phyloP scores from a whole-genome alignment of 2,797 vertebrate species.

The Sebastes kiyomatsui region DNA sequence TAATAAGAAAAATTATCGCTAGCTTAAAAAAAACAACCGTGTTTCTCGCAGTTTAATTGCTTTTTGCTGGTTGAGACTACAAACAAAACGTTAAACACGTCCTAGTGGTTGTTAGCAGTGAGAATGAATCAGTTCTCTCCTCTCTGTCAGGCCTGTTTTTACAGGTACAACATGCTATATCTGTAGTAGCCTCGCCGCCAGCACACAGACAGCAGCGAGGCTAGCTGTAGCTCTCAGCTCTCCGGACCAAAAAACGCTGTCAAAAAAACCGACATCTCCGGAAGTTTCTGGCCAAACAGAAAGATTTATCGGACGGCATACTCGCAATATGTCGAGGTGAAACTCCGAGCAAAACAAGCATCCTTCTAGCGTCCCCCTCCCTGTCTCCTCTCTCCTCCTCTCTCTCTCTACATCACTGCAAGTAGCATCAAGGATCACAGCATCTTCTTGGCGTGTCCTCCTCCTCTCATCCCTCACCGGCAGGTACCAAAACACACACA shows the following conservation, averaged over 20 bases:
- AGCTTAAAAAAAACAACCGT: constrained; percentile 29
- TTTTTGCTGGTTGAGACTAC: background rate
- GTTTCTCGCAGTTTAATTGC: background rate
- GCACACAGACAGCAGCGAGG: constrained; percentile 69
- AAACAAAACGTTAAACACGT: constrained; percentile 11
- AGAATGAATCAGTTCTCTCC: constrained; percentile 9
- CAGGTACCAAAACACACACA: constrained; percentile 27
- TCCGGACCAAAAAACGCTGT: constrained; percentile 59
- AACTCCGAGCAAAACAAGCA: constrained; percentile 70
- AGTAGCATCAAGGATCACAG: constrained; percentile 83
- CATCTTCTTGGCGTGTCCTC: constrained; percentile 88
- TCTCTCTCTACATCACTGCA: constrained; percentile 79
- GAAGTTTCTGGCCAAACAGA: constrained; percentile 68
- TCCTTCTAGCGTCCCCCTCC: constrained; percentile 66
- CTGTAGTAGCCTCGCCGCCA: constrained; percentile 59
- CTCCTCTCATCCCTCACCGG: constrained; percentile 80
- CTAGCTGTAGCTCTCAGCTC: constrained; percentile 72
- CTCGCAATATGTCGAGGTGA: constrained; percentile 63
- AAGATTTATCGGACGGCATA: constrained; percentile 52
- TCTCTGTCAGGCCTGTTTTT: constrained; percentile 60
- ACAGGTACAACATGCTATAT: constrained; percentile 76
- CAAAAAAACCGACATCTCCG: constrained; percentile 71
- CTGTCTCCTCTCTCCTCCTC: constrained; percentile 30
- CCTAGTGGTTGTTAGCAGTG: constrained; percentile 7
- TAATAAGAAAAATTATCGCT: constrained; percentile 22